Evolutionary conservation across 1,140 invertebrate species (phyloP).

Genomic region (Temnothorax nylanderi): DNA sequence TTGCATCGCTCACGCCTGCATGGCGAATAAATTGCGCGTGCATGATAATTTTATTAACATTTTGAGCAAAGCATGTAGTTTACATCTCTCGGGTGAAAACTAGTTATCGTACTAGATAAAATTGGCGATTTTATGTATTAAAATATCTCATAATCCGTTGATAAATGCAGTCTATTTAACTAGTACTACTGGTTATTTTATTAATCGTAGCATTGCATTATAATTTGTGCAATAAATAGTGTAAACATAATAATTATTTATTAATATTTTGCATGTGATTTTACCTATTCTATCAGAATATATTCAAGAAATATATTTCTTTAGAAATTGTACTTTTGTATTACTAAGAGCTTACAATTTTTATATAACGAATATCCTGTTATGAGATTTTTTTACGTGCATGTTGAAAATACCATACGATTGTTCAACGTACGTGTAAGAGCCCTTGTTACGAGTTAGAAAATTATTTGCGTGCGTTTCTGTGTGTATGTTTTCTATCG

Average conservation of each 20-base stretch:
- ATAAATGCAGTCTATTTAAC: neutral
- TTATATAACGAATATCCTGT: too few relatives aligned
- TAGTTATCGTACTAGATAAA: neutral
- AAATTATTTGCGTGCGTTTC: neutral
- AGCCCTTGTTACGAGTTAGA: neutral
- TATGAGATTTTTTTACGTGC: too few relatives aligned
- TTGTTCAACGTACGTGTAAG: neutral
- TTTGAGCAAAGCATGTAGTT: neutral
- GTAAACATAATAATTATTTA: neutral
- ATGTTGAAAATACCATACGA: neutral
- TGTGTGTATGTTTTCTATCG: constrained; percentile 49
- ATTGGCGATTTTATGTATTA: neutral
- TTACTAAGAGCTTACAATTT: neutral
- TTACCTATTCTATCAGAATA: neutral
- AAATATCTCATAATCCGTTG: neutral
- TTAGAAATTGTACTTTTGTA: neutral
- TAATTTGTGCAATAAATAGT: constrained; percentile 1
- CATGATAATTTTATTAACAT: constrained; percentile 42
- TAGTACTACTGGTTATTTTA: neutral
- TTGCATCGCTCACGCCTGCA: neutral
- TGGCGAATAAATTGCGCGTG: neutral
- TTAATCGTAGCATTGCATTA: constrained; percentile 3
- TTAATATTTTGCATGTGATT: neutral
- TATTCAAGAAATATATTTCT: neutral
- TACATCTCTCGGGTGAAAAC: neutral